Base-by-base conservation (phyloP, 2,113 vertebrate species). In the Calidris pygmaea region DNA sequence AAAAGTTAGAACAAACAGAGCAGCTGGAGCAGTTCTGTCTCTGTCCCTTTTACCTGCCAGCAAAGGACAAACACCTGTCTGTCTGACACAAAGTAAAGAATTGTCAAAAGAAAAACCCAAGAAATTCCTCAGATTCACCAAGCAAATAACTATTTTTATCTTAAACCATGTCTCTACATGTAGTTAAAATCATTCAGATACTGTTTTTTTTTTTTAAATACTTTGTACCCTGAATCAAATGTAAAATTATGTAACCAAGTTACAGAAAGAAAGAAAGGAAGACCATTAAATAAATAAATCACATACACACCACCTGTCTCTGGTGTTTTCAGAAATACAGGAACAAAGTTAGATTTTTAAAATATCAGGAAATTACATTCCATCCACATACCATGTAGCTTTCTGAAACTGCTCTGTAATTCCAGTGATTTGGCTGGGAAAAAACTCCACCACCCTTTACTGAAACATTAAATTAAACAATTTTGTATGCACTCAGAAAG, bases 401-500 rank as follows among this genome's bases (percentile, higher is more conserved):
- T 76, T 53, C 50, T 65, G 16, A 90, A 92, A 48, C 16, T 63
- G 30, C 12, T 74, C 34, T 77, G 3, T 75, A 82, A 66, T 14
- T 78, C 39, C 24, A 68, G 6, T 60, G 55, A 52, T 62, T 67
- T 94, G 52, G 87, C 32, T 59, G 23, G 7, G 14, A 60, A 70
- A 53, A 45, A 30, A 3, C 2, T 45, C 4, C 16, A 37, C 13
- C 19, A 50, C 8, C 9, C 27, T 90, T 73, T 83, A 71, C 50
- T 80, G 59, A 89, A 95, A 87, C 29, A 78, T 65, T 91, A 19
- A 79, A 90, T 95, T 89, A 94, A 93, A 90, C 27, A 90, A 87
- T 90, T 85, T 93, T 81, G 6, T 87, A 91, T 81, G 35, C 24
- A 82, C 43, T 80, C 67, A 59, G 50, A 87, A 89, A 95, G 50